A percentile compares a stretch with the other conserved stretches of the same genome.
phyloP scores from a whole-genome alignment of 2,888 invertebrate species.

The Ormyrus nitidulus region DNA sequence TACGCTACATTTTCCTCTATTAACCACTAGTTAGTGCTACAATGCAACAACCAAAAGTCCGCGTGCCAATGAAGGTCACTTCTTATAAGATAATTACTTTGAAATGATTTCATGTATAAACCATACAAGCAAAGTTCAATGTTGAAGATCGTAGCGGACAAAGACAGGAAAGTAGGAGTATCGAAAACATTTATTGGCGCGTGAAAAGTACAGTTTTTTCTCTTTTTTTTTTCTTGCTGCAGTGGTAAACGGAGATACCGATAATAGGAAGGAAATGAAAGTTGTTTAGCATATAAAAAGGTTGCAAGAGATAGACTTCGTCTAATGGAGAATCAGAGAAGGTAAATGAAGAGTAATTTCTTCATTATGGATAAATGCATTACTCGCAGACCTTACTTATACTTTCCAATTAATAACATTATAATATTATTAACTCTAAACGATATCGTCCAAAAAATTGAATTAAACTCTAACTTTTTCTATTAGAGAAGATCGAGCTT shows the following conservation, averaged over 20 bases:
- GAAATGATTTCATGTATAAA: conserved; percentile 10
- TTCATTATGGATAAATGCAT: neutral
- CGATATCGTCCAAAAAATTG: no score
- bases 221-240: neutral
- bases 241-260: no score
- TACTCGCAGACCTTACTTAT: no score
- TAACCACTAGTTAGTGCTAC: no score
- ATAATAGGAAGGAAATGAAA: neutral
- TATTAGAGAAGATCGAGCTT: no score
- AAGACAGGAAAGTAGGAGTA: no score
- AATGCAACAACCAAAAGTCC: no score
- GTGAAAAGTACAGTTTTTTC: conserved; percentile 18
- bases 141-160: no score
- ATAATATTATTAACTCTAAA: no score
- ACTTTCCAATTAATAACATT: no score
- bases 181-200: neutral
- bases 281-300: conserved; percentile 29
- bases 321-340: conserved; percentile 6
- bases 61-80: neutral
- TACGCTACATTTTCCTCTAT: no score
- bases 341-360: conserved; percentile 4
- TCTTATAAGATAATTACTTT: conserved; percentile 31
- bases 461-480: no score
- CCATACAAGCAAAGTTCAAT: conserved; percentile 5
- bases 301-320: neutral